These are phyloP conservation scores for Eupsittula cactorum DNA, from an alignment of 2,113 vertebrate genomes.

Conservation along the genomic window DNA sequence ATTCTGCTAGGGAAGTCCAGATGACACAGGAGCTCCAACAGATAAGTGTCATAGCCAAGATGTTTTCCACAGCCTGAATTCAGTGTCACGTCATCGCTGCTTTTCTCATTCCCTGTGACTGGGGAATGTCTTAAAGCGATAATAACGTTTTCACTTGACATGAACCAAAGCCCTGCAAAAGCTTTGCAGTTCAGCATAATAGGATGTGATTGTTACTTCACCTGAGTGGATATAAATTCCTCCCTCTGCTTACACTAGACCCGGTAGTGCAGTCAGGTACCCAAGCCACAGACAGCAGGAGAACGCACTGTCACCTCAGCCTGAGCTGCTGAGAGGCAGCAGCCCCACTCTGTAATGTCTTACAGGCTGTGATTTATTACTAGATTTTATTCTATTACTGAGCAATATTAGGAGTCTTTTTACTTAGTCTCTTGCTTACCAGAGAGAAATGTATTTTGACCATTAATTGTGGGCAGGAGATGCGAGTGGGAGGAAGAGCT, in stretches of 20 bases:
- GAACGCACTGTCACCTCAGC: neutral
- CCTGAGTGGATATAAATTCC: fast-evolving
- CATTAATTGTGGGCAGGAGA: neutral
- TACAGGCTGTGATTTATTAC: neutral
- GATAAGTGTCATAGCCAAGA: neutral
- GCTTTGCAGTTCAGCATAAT: neutral
- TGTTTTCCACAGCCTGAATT: constrained; percentile 33
- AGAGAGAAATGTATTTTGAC: neutral
- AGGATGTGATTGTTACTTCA: neutral
- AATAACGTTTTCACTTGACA: neutral
- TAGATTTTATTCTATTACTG: neutral
- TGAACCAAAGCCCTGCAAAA: neutral
- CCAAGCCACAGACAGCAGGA: neutral
- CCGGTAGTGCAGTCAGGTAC: neutral
- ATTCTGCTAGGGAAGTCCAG: neutral
- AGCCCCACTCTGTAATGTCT: neutral
- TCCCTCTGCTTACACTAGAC: neutral
- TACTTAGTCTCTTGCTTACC: neutral
- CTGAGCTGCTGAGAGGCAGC: neutral
- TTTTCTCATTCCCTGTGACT: constrained; percentile 5
- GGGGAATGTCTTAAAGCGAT: constrained; percentile 6
- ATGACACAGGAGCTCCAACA: neutral
- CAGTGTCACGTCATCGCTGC: neutral
- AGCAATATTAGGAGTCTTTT: neutral
- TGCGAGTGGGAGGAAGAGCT: neutral